Conservation (phyloP, 2,888 invertebrate species). For the Bombylius discolor region DNA sequence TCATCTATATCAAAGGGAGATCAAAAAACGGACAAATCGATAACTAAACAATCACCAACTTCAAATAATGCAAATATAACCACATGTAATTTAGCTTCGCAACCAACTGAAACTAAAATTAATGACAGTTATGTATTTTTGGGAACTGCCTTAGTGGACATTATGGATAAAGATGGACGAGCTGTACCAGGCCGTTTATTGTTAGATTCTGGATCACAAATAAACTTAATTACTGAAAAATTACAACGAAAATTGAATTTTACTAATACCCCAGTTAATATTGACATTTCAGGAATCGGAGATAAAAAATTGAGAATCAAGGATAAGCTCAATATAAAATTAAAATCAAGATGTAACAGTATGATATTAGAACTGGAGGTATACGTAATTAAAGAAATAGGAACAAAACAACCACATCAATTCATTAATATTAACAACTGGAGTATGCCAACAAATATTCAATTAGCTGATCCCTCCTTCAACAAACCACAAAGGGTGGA, state of each 20-base stretch:
- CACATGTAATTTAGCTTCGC: too few relatives aligned
- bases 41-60: too few relatives aligned
- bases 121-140: too few relatives aligned
- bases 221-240: background rate
- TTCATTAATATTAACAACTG: background rate
- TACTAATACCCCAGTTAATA: background rate
- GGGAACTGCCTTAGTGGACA: too few relatives aligned
- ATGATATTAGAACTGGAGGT: background rate
- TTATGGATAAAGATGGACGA: too few relatives aligned
- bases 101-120: too few relatives aligned
- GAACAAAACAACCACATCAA: background rate
- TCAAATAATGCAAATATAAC: too few relatives aligned
- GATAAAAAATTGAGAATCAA: background rate
- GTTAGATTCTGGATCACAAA: background rate
- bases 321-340: background rate
- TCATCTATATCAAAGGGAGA: too few relatives aligned
- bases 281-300: background rate
- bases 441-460: background rate
- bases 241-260: background rate
- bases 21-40: too few relatives aligned
- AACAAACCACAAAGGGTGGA: background rate
- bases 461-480: constrained; percentile 6
- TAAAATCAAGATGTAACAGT: background rate
- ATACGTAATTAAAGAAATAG: background rate
- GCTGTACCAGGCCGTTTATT: background rate